Conservation (phyloP, 2,113 vertebrate species). For the Leptobrachium leishanense region DNA sequence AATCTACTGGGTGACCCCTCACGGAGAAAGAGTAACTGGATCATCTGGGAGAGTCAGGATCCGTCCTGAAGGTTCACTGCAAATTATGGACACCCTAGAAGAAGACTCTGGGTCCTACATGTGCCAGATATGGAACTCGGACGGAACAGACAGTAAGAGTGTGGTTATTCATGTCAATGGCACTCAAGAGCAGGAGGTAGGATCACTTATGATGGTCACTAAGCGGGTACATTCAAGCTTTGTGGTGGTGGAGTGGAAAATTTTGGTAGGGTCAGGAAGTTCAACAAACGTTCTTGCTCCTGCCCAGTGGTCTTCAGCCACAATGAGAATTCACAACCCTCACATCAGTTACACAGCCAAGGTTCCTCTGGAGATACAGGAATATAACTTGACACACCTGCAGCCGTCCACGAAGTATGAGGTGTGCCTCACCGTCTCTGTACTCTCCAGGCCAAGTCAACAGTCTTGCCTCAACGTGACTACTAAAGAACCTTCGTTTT, state of each 20-base stretch:
- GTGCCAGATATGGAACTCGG: constrained; percentile 76
- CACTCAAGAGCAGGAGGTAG: constrained; percentile 19
- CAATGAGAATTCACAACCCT: constrained; percentile 73
- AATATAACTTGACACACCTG: constrained; percentile 79
- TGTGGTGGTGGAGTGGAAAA: constrained; percentile 74
- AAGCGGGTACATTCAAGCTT: constrained; percentile 76
- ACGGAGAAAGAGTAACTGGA: constrained; percentile 72
- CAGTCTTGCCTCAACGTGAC: constrained; percentile 75
- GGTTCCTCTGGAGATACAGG: constrained; percentile 74
- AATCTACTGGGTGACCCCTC: constrained; percentile 77
- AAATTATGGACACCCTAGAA: constrained; percentile 66
- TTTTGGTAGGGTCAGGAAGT: constrained; percentile 50
- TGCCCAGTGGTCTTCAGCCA: constrained; percentile 71
- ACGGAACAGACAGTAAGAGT: constrained; percentile 72
- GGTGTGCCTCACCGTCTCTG: constrained; percentile 71
- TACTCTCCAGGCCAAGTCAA: constrained; percentile 47
- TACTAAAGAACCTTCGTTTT: constrained; percentile 71
- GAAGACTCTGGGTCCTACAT: constrained; percentile 75
- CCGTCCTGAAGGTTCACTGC: constrained; percentile 65
- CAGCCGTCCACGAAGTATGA: constrained; percentile 72
- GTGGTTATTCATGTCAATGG: constrained; percentile 65
- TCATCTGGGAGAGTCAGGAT: constrained; percentile 63
- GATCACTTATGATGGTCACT: constrained; percentile 67
- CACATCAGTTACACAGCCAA: constrained; percentile 77
- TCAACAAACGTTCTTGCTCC: constrained; percentile 29